Base-by-base conservation (phyloP, 2,888 invertebrate genomes). In the Dolomedes plantarius region DNA sequence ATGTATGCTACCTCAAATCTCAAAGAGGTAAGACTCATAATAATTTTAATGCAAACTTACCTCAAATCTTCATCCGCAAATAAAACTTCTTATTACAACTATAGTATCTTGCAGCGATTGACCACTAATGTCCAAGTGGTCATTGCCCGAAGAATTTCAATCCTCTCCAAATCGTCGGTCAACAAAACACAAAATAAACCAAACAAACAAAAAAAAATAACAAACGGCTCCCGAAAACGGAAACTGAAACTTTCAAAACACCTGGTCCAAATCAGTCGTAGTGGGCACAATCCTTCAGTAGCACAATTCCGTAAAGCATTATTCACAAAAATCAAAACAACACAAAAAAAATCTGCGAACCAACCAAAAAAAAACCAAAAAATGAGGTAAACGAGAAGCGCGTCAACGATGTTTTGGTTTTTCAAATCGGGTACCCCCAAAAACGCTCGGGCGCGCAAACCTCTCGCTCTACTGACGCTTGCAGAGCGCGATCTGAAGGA, bases 401-500 rank as follows among this genome's bases (percentile, higher is more conserved):
- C 36, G 56, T 19, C 27, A 31, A 32, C 73, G 67, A 39, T 74
- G 80, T 74, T 81, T 81, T 81, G 68, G 67, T 75, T 75, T 69
- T 81, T 81, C 36, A 3, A 56, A n/a, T 9, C 13, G 5, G 28
- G 39, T n/a, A n/a, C n/a, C 41, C 16, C 29, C 71, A 32, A 16
- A 64, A 65, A 31, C 65, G 3, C 65, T 31, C 36, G 13, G 50
- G 81, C 68, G 74, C 56, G 74, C 16, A 39, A 41, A 46, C 36
- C 19, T 31, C 28, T 62, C 78, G 85, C 74, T 86, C 85, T 73
- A 79, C 31, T 79, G 76, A 36, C 77, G 65, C 56, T 71, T 46
- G 65, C 32, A 64, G 76, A 50, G 72, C 72, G 77, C 76, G 36
- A 29, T 86, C 85, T 86, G 85, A 86, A 69, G 19, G 41, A 39